Evolutionary conservation across 2,888 invertebrate species (phyloP).

Genomic region (Slavum lentiscoides): DNA sequence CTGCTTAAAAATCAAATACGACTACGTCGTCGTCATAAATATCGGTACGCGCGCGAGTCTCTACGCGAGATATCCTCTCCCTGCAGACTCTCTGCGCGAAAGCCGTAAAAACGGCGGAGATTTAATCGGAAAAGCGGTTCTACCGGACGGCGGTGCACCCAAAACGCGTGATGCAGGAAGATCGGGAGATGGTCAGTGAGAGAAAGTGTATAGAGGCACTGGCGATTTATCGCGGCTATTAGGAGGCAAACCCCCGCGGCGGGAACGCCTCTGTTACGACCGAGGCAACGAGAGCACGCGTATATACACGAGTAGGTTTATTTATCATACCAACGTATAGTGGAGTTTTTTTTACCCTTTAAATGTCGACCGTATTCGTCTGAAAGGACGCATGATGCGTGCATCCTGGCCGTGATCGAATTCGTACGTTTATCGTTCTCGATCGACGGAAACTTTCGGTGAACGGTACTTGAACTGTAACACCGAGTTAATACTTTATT

Average conservation of each 20-base stretch:
- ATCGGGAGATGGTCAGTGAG: neutral
- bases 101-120: conserved; percentile 40
- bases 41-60: too few relatives aligned
- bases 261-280: conserved; percentile 25
- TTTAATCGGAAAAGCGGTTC: conserved; percentile 42
- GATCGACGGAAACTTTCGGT: too few relatives aligned
- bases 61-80: neutral
- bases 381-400: too few relatives aligned
- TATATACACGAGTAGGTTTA: neutral
- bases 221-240: conserved; percentile 45
- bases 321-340: neutral
- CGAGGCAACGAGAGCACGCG: neutral
- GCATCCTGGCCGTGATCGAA: too few relatives aligned
- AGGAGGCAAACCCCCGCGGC: conserved; percentile 32
- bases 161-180: neutral
- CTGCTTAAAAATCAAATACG: too few relatives aligned
- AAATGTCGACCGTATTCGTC: neutral
- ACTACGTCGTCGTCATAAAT: too few relatives aligned
- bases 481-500: too few relatives aligned
- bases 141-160: neutral
- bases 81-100: neutral
- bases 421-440: too few relatives aligned
- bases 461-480: too few relatives aligned
- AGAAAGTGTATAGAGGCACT: conserved; percentile 1
- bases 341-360: neutral